Conservation (phyloP, 2,113 vertebrate genomes). For the Thymallus thymallus region DNA sequence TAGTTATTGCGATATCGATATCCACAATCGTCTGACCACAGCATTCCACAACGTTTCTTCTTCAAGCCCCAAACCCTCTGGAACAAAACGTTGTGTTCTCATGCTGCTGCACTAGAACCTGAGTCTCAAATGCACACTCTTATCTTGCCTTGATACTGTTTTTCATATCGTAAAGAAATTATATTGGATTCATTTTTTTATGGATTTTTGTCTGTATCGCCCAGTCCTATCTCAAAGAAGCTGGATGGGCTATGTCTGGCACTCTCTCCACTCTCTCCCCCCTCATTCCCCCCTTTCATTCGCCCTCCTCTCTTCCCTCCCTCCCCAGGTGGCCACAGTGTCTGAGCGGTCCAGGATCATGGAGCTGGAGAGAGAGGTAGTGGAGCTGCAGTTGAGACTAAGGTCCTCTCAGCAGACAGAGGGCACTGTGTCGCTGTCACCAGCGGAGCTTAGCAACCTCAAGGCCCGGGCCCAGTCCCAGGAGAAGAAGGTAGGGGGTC, state of each 20-base stretch:
- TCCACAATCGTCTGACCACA: background rate
- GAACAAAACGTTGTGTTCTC: background rate
- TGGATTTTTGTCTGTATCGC: background rate
- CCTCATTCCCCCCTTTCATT: background rate
- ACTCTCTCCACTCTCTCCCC: background rate
- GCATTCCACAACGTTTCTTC: background rate
- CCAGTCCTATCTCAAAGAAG: background rate
- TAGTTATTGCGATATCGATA: background rate
- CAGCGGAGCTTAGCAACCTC: slow-evolving; percentile 86
- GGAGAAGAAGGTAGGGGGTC: slow-evolving; percentile 25
- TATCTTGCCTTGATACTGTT: background rate
- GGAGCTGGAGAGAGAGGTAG: slow-evolving; percentile 92
- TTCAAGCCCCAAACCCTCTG: background rate
- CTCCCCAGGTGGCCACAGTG: slow-evolving; percentile 89
- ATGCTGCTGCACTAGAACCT: background rate
- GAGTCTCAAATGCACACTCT: background rate
- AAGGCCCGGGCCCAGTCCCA: slow-evolving; percentile 81
- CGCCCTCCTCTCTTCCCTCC: background rate
- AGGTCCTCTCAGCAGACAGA: slow-evolving; percentile 74
- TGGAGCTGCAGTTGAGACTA: slow-evolving; percentile 83
- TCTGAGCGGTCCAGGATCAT: slow-evolving; percentile 96
- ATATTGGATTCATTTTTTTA: background rate
- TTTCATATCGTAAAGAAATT: background rate
- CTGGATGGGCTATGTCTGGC: background rate
- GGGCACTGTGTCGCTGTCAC: slow-evolving; percentile 75